Base-by-base conservation (phyloP, 2,888 invertebrate genomes). In the Euspilapteryx auroguttella region DNA sequence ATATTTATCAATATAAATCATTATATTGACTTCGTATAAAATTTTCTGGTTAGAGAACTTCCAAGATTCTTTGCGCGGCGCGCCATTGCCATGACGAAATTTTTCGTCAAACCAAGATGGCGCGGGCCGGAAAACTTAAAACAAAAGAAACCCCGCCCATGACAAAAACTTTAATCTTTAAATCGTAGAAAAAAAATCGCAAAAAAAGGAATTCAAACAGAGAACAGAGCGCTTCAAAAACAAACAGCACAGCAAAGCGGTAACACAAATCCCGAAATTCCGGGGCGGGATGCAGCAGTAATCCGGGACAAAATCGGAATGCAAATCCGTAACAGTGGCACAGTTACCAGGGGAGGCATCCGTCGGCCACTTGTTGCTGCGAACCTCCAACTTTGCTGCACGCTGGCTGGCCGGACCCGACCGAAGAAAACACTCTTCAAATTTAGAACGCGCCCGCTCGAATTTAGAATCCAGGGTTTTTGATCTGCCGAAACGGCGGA, bases 61-160 rank as follows among this genome's bases (percentile, higher is more conserved):
- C n/a, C n/a, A n/a, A n/a, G n/a, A n/a, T n/a, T n/a, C n/a, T n/a
- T n/a, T n/a, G n/a, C n/a, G n/a, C n/a, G n/a, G n/a, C n/a, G n/a
- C n/a, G n/a, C n/a, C n/a, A n/a, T n/a, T n/a, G 73, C 73, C 73
- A 73, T 71, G 73, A 73, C 69, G 69, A 54, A 59, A 66, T 71
- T 68, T 73, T 69, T 54, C 52, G 49, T 43, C 57, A 45, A 57
- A 49, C 64, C 69, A 75, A 75, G 73, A 75, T 73, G 73, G 73
- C 73, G 73, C 52, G 46, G 44, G 41, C 39, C 45, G 48, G 46
- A 52, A 53, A 47, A 47, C 48, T 38, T 71, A 69, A 75, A 69
- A 73, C 73, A 73, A 73, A 71, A 73, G 73, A 64, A 66, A 55
- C 68, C 73, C 62, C 73, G 56, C 73, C 71, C 5, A 22, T 11